Base-by-base conservation (phyloP, 2,888 invertebrate species). In the Cyclophora albipunctata region DNA sequence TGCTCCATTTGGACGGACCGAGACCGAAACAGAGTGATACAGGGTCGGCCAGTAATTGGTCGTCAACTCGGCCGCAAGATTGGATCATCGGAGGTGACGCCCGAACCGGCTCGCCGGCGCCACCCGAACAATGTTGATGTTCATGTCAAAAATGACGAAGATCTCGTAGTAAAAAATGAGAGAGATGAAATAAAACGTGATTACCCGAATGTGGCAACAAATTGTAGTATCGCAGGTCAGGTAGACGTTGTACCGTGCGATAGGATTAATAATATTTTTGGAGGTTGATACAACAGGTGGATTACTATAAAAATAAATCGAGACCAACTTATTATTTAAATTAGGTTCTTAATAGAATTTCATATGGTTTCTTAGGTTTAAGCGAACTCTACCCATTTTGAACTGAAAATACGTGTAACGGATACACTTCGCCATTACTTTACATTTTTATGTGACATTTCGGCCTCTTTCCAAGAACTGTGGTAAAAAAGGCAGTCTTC, bases 101-200 rank as follows among this genome's bases (percentile, higher is more conserved):
- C 69, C 67, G 59, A 58, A 75, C 75, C 84, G 84, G 69, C 82
- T 63, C 69, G 58, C 64, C 76, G 89, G 89, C 89, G 88, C 89
- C 89, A 75, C 66, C 37, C 20, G 73, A 72, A 89, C 82, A 82
- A 75, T 69, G 83, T 82, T 87, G 89, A 89, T 88, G 84, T 85
- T 84, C 82, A 80, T 86, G 87, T 86, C 86, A 88, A 85, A 88
- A 89, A 83, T 87, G 87, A 87, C 86, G 87, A 79, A 85, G 88
- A 87, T 84, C 84, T 78, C 77, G 80, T 79, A 75, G 72, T 83
- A 84, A 87, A 85, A 83, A 86, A 79, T 71, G 75, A 69, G 73
- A 69, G 73, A 78, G 78, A 78, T 75, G 80, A 77, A 82, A 81
- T 78, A 80, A 84, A 84, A 80, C 75, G 70, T 79, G 75, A 82